These are phyloP conservation scores for Apamea monoglypha DNA, from an alignment of 2,888 invertebrate species.

Conservation along the genomic window DNA sequence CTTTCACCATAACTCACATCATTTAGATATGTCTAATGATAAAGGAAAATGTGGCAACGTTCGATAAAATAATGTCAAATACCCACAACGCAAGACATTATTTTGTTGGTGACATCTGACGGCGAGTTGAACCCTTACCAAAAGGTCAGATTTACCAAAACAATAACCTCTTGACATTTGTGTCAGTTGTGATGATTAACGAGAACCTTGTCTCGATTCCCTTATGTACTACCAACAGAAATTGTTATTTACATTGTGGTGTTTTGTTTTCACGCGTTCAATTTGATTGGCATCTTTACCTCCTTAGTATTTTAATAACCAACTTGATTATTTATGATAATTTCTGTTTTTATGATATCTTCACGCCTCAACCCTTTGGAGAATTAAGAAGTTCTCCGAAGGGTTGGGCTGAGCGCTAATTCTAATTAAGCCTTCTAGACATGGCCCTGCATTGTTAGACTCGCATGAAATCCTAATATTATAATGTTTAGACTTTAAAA, in stretches of 20 bases:
- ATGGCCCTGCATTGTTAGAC: too few relatives aligned
- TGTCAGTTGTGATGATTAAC: conserved; percentile 8
- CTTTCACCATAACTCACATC: too few relatives aligned
- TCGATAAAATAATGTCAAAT: neutral
- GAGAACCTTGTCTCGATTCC: neutral
- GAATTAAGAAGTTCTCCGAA: too few relatives aligned
- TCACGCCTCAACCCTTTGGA: too few relatives aligned
- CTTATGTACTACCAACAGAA: neutral
- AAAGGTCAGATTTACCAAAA: conserved; percentile 6
- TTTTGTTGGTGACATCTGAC: neutral
- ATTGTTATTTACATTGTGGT: conserved; percentile 12
- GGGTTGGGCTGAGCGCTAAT: too few relatives aligned
- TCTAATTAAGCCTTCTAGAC: too few relatives aligned
- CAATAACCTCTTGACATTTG: conserved; percentile 10
- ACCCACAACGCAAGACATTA: neutral
- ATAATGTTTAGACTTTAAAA: too few relatives aligned
- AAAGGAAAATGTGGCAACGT: neutral
- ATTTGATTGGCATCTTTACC: conserved; percentile 1
- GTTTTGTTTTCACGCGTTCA: neutral
- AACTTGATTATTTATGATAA: neutral
- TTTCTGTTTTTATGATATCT: too few relatives aligned
- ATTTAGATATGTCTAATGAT: too few relatives aligned
- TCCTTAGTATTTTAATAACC: neutral
- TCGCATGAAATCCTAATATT: too few relatives aligned
- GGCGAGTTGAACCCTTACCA: neutral